Conservation (phyloP, 2,888 invertebrate species). For the Abscondita cerata region DNA sequence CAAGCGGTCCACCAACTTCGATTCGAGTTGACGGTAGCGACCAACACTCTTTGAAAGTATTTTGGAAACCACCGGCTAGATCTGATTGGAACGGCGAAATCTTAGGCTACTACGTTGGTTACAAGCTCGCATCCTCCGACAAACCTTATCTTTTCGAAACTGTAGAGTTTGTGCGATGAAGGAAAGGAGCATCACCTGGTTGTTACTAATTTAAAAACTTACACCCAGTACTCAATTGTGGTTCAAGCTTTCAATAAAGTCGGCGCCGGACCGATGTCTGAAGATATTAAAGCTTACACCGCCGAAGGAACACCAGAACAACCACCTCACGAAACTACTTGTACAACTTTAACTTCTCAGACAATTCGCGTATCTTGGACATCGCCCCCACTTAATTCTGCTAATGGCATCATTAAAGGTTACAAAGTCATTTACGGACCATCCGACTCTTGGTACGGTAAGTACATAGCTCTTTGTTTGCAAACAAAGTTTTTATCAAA, state of each 20-base stretch:
- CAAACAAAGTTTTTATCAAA: neutral
- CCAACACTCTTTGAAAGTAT: constrained; percentile 85
- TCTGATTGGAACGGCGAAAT: constrained; percentile 95
- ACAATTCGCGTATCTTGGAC: constrained; percentile 95
- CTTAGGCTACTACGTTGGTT: constrained; percentile 88
- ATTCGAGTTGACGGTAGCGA: constrained; percentile 87
- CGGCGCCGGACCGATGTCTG: constrained; percentile 90
- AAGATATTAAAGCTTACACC: constrained; percentile 89
- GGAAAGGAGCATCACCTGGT: constrained; percentile 87
- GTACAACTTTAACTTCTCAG: constrained; percentile 92
- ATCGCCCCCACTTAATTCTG: constrained; percentile 88
- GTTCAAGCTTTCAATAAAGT: constrained; percentile 95
- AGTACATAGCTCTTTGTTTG: constrained; percentile 56
- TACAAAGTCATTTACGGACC: constrained; percentile 95
- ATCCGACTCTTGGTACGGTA: constrained; percentile 91
- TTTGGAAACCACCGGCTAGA: constrained; percentile 89
- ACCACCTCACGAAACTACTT: constrained; percentile 89
- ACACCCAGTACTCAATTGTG: constrained; percentile 95
- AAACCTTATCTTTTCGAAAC: constrained; percentile 91
- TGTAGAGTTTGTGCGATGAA: constrained; percentile 87
- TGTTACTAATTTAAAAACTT: constrained; percentile 69
- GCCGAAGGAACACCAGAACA: constrained; percentile 94
- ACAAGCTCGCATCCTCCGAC: constrained; percentile 83
- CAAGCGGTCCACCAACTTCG: constrained; percentile 80
- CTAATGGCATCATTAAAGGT: constrained; percentile 94